A percentile compares a stretch with the other conserved stretches of the same genome.
Evolutionary conservation across 2,113 vertebrate species (phyloP).

Genomic region (Dasypus novemcinctus): DNA sequence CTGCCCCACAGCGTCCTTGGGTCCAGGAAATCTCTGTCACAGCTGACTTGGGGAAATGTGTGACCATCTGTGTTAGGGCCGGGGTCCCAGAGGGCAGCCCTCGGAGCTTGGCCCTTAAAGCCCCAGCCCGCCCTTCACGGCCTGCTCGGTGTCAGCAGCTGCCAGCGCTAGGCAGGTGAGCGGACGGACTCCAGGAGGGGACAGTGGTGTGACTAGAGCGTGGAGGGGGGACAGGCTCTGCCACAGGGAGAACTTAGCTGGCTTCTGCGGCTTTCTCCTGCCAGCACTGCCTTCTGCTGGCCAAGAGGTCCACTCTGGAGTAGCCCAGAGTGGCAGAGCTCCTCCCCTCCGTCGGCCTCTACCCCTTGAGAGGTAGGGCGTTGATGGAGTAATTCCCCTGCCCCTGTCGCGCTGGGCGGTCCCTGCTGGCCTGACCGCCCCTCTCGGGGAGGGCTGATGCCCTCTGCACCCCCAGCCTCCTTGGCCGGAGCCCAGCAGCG

Average conservation of each 20-base stretch:
- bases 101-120: not conserved
- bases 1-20: not conserved
- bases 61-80: not conserved
- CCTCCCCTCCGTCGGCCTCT: not conserved
- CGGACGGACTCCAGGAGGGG: not conserved
- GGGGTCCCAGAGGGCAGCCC: not conserved
- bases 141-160: constrained; percentile 4
- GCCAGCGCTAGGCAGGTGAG: not conserved
- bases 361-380: not conserved
- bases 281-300: not conserved
- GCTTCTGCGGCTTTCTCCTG: not conserved
- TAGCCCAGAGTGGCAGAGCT: not conserved
- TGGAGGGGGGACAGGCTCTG: not conserved
- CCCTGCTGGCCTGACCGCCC: not conserved
- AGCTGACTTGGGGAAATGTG: not conserved
- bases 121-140: not conserved
- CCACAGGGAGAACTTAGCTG: not conserved
- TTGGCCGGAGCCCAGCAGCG: not conserved
- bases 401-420: not conserved
- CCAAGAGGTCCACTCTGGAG: not conserved
- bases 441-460: not conserved
- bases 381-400: not conserved
- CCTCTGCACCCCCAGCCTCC: not conserved
- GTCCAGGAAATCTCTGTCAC: not conserved
- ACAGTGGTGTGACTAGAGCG: accelerated